phyloP scores from a whole-genome alignment of 2,888 invertebrate species.

The Lochmaea crataegi region DNA sequence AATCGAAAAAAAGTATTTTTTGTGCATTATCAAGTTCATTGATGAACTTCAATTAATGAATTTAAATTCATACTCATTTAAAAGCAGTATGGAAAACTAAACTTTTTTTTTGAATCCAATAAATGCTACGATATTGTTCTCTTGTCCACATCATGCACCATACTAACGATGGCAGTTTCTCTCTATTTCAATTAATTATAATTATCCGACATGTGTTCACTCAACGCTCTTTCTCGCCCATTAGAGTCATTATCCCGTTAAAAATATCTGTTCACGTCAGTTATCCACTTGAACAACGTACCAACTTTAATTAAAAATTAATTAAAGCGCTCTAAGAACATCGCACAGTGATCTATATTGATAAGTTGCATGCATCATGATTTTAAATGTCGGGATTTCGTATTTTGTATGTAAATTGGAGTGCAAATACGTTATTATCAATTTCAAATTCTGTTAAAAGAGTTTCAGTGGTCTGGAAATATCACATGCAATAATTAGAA shows the following conservation, averaged over 20 bases:
- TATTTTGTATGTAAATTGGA: neutral
- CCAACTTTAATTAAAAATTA: slow-evolving; percentile 50
- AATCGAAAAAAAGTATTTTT: too few relatives aligned
- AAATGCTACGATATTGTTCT: too few relatives aligned
- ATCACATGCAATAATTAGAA: too few relatives aligned
- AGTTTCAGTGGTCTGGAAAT: too few relatives aligned
- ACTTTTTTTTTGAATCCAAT: too few relatives aligned
- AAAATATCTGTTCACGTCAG: slow-evolving; percentile 33
- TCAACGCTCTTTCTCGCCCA: slow-evolving; percentile 11
- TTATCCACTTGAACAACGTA: slow-evolving; percentile 30
- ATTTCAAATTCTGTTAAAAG: too few relatives aligned
- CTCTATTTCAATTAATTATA: slow-evolving; percentile 25
- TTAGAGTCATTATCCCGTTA: slow-evolving; percentile 31
- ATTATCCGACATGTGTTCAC: slow-evolving; percentile 26
- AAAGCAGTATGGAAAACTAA: too few relatives aligned
- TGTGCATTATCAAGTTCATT: too few relatives aligned
- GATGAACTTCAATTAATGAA: too few relatives aligned
- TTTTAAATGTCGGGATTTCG: slow-evolving; percentile 7
- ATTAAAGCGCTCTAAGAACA: slow-evolving; percentile 40
- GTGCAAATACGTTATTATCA: too few relatives aligned
- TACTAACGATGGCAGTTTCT: neutral
- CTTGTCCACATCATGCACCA: too few relatives aligned
- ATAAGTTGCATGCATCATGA: slow-evolving; percentile 43
- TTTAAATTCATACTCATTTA: too few relatives aligned
- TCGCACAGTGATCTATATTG: slow-evolving; percentile 45